Conservation (phyloP, 2,888 invertebrate genomes). For the Seira musarum region DNA sequence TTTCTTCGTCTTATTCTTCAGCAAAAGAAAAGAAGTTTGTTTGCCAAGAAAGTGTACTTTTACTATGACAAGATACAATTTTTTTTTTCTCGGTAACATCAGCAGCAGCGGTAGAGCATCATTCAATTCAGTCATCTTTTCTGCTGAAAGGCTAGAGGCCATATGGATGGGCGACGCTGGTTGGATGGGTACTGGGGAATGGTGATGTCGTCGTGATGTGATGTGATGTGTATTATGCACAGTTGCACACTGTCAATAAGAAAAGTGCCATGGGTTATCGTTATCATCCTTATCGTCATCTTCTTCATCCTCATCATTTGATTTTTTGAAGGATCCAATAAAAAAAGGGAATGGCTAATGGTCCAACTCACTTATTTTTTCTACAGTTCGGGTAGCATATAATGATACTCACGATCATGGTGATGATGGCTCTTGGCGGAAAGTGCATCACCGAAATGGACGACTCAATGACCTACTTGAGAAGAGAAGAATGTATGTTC, state of each 20-base stretch:
- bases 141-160: neutral
- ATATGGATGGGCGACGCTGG: too few relatives aligned
- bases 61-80: neutral
- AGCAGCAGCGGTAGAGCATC: neutral
- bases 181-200: too few relatives aligned
- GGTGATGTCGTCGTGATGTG: too few relatives aligned
- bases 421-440: neutral
- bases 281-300: too few relatives aligned
- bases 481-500: too few relatives aligned
- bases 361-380: neutral
- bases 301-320: neutral
- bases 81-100: too few relatives aligned
- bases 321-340: slow-evolving; percentile 15
- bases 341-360: neutral
- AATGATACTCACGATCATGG: neutral
- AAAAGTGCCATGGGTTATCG: slow-evolving; percentile 5
- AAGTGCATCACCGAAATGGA: neutral
- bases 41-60: slow-evolving; percentile 1
- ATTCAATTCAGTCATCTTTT: neutral
- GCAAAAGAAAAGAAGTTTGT: neutral
- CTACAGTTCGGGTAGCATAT: neutral
- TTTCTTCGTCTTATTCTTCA: neutral
- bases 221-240: neutral
- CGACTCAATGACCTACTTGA: too few relatives aligned
- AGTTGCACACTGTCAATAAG: slow-evolving; percentile 8